A percentile compares a stretch with the other conserved stretches of the same genome.
These are phyloP conservation scores for Drosophila kanapiae DNA, from an alignment of 1,140 invertebrate species.

Conservation along the genomic window DNA sequence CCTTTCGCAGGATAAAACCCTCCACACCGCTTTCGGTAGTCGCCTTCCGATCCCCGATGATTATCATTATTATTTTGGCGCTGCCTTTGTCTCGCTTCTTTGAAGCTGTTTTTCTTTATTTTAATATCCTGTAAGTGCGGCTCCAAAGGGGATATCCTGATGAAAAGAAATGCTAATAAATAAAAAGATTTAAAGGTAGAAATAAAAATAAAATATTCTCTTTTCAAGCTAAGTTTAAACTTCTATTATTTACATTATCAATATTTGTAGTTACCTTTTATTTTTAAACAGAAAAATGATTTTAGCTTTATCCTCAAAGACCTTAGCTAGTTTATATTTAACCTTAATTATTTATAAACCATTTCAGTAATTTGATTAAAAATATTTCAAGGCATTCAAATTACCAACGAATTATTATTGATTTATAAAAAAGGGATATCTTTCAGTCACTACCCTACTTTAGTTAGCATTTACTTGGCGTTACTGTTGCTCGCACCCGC, in stretches of 20 bases:
- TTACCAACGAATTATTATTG: too few relatives aligned
- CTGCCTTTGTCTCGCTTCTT: conserved; percentile 42
- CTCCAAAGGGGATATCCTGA: neutral
- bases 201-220: too few relatives aligned
- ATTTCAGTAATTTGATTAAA: neutral
- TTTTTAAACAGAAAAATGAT: too few relatives aligned
- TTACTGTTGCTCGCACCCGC: conserved; percentile 19
- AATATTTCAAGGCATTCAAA: neutral
- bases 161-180: neutral
- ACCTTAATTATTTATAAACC: too few relatives aligned
- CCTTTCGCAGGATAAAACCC: neutral
- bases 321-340: too few relatives aligned
- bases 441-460: neutral
- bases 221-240: too few relatives aligned
- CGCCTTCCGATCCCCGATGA: conserved; percentile 1
- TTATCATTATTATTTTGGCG: conserved; percentile 71
- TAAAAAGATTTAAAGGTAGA: neutral
- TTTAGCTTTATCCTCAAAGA: too few relatives aligned
- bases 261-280: too few relatives aligned
- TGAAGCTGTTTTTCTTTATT: conserved; percentile 2
- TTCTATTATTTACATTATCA: too few relatives aligned
- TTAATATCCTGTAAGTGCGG: conserved; percentile 3
- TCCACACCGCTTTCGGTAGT: too few relatives aligned
- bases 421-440: neutral
- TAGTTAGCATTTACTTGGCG: neutral